Evolutionary conservation across 2,797 vertebrate genomes (phyloP).

Genomic region (Mormyrus hasselquistii): DNA sequence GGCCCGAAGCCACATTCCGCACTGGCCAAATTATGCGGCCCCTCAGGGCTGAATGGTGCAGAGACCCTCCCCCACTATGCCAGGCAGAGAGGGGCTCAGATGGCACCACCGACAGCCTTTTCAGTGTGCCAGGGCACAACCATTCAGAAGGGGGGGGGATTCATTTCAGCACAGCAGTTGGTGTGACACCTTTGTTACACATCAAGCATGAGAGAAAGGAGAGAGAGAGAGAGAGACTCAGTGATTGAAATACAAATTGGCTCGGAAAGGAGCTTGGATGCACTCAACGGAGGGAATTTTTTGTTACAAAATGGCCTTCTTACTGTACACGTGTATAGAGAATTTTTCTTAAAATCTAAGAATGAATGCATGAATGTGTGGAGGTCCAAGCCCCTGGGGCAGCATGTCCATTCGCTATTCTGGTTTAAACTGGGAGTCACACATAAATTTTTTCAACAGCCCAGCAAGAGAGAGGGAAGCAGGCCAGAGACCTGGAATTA

Average conservation of each 20-base stretch:
- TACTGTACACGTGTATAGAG: neutral
- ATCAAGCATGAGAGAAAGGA: conserved; percentile 18
- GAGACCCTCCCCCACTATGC: conserved; percentile 41
- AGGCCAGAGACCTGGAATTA: neutral
- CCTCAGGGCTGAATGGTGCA: conserved; percentile 51
- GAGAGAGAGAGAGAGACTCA: neutral
- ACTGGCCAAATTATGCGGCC: conserved; percentile 41
- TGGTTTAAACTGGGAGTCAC: neutral
- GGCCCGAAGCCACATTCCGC: conserved; percentile 49
- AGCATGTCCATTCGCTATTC: neutral
- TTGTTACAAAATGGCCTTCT: neutral
- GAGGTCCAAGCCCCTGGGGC: neutral
- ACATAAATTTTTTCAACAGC: neutral
- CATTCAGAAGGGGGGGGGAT: conserved; percentile 36
- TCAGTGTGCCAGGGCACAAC: conserved; percentile 29
- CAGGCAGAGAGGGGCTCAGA: conserved; percentile 22
- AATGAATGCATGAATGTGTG: neutral
- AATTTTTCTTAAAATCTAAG: neutral
- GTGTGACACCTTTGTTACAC: neutral
- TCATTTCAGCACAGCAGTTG: conserved; percentile 13
- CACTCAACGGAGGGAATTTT: neutral
- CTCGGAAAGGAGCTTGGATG: neutral
- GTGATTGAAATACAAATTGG: conserved; percentile 6
- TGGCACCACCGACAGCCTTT: conserved; percentile 23
- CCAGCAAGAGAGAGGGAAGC: neutral